Percentiles rank a stretch among this genome's conserved stretches.
Conservation (phyloP, 2,888 invertebrate genomes). For the Emmelina monodactyla region DNA sequence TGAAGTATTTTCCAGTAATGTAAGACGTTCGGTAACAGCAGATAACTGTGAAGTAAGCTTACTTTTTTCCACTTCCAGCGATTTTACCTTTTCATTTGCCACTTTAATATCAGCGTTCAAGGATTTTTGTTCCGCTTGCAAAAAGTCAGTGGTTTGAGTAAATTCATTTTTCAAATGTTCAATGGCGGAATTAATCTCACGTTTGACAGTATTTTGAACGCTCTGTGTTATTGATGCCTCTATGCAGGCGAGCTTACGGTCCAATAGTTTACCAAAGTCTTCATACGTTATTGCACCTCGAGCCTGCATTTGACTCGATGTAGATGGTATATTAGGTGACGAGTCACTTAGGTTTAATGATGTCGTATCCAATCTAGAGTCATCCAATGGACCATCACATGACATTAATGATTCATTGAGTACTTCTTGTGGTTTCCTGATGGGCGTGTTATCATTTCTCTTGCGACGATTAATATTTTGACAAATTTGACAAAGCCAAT, state of each 20-base stretch:
- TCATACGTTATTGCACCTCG: background rate
- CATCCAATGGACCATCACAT: background rate
- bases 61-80: background rate
- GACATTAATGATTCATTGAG: background rate
- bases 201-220: background rate
- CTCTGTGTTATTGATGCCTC: too few relatives aligned
- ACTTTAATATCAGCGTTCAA: background rate
- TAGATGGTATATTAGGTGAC: background rate
- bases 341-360: background rate
- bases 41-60: background rate
- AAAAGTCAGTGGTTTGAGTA: background rate
- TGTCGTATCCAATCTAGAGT: background rate
- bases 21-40: background rate
- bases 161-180: background rate
- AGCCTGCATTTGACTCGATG: background rate
- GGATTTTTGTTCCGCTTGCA: background rate
- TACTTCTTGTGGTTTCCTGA: background rate
- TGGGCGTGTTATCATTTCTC: background rate
- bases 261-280: background rate
- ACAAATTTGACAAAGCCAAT: background rate
- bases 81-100: background rate
- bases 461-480: background rate
- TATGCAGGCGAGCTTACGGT: background rate
- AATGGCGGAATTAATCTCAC: background rate
- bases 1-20: constrained; percentile 2